Conservation (phyloP, 2,797 vertebrate species). For the Poecile montanus region DNA sequence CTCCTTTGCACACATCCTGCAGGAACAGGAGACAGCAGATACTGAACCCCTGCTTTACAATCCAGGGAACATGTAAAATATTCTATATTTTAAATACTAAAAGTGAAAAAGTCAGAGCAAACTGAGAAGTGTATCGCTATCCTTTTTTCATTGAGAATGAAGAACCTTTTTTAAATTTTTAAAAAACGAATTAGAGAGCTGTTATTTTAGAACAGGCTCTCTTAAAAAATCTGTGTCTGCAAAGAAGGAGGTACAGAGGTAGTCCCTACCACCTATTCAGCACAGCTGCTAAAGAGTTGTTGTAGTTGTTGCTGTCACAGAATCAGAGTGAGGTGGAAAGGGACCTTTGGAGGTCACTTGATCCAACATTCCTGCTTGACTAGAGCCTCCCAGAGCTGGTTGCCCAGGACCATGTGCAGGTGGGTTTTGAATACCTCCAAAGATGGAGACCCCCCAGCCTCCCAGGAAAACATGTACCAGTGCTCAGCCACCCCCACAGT, state of each 20-base stretch:
- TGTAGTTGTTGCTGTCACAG: not conserved
- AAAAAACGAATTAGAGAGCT: not conserved
- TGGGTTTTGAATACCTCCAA: not conserved
- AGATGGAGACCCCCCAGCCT: not conserved
- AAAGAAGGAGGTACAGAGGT: not conserved
- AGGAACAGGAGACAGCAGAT: not conserved
- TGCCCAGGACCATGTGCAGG: not conserved
- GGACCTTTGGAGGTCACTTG: not conserved
- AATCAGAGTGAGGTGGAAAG: not conserved
- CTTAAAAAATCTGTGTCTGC: not conserved
- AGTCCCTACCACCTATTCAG: not conserved
- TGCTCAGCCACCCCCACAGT: accelerated
- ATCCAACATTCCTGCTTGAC: not conserved
- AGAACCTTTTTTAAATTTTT: not conserved
- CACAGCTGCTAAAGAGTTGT: not conserved
- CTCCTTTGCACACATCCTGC: not conserved
- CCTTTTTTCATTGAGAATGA: not conserved
- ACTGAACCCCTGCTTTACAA: not conserved
- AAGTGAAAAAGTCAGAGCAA: not conserved
- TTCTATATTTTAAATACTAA: not conserved
- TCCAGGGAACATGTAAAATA: not conserved
- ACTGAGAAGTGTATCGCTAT: accelerated
- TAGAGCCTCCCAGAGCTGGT: accelerated
- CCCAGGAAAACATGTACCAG: not conserved
- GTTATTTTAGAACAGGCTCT: not conserved